phyloP scores from a whole-genome alignment of 2,113 vertebrate species.

The Sardina pilchardus region DNA sequence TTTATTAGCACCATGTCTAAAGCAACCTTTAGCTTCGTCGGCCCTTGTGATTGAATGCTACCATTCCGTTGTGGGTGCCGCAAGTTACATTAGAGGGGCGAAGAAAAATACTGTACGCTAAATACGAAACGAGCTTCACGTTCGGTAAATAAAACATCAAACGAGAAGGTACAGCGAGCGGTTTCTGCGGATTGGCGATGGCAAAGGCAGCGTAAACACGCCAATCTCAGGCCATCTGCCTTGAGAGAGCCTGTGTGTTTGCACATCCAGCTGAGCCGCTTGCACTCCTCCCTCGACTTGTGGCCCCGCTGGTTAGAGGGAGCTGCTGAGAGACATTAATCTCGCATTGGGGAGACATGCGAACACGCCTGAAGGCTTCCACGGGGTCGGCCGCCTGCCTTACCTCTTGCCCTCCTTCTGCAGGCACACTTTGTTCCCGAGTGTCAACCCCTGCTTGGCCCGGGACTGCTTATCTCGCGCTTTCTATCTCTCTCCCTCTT shows the following conservation, averaged over 20 bases:
- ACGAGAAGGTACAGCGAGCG: no score
- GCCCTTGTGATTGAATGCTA: no score
- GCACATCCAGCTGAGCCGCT: neutral
- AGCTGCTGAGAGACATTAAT: slow-evolving; percentile 18
- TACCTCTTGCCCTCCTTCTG: slow-evolving; percentile 42
- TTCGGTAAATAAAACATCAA: no score
- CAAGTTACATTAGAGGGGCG: no score
- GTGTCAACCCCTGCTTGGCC: slow-evolving; percentile 46
- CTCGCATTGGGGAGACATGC: slow-evolving; percentile 40
- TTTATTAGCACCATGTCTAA: no score
- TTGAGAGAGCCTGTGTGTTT: neutral
- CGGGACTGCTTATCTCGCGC: slow-evolving; percentile 53
- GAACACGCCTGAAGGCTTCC: slow-evolving; percentile 42
- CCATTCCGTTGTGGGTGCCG: no score
- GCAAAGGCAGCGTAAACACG: no score
- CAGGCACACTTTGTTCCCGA: slow-evolving; percentile 52
- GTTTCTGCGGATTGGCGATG: no score
- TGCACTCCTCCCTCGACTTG: neutral
- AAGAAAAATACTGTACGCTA: no score
- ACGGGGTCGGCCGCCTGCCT: slow-evolving; percentile 19
- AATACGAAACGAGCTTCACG: no score
- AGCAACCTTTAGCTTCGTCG: no score
- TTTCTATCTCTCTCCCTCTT: neutral
- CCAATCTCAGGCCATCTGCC: no score
- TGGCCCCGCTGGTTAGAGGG: slow-evolving; percentile 33